Evolutionary conservation across 2,797 vertebrate species (phyloP), one percentile per base, ranked within the genome.

Genomic region (Mus caroli): DNA sequence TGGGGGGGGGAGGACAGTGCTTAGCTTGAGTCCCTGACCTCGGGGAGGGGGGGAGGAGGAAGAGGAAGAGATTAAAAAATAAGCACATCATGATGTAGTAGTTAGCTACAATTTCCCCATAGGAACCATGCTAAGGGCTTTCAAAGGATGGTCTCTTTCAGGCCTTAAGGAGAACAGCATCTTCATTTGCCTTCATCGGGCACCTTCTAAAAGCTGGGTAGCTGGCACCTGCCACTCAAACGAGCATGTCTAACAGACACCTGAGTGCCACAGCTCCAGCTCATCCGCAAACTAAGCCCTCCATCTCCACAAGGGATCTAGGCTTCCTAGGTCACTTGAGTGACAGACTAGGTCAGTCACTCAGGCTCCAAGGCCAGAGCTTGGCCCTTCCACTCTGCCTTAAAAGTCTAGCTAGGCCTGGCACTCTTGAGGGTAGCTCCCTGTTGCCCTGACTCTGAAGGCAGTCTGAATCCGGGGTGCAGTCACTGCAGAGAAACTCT

Each of bases 61-160:
- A 46, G 92, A 94, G 78, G 50, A 96, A 46, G 54, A 43, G 0
- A 0, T 95, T 77, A 73, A 92, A 92, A 94, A 94, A 91, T 89
- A 95, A 93, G 86, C 50, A 92, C 37, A 92, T 46, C 37, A 69
- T 17, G 89, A 73, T 28, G 78, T n/a, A 80, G 86, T 77, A 77
- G 60, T 52, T 56, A 79, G 78, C 73, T 90, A 22, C 54, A 56
- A 40, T 58, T 92, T 94, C 40, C 88, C 28, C 0, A 83, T 50
- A 28, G 83, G 50, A 54, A 7, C 28, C 85, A 67, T 1, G 37
- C 69, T 28, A 64, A 86, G 26, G 80, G n/a, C 54, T 85, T 94
- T 58, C 69, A 28, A n/a, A 13, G 31, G 20, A 71, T 20, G 58
- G 10, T 87, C 8, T 58, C 83, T 90, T 58, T 87, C 50, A 62